Conservation (phyloP, 2,888 invertebrate species). For the Mesorhabditis spiculigera region DNA sequence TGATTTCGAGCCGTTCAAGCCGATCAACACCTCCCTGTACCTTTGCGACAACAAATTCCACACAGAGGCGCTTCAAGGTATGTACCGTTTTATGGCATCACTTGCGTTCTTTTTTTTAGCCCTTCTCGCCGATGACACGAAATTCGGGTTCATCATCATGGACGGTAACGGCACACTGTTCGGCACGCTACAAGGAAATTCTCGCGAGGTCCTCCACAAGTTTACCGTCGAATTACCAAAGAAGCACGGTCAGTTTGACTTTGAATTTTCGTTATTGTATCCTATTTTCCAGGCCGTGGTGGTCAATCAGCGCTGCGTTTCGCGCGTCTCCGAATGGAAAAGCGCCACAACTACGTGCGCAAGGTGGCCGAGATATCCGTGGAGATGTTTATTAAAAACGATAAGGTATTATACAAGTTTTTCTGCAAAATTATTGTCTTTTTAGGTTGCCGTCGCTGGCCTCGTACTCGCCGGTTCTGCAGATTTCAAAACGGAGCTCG, state of each 20-base stretch:
- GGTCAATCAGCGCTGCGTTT: conserved; percentile 99
- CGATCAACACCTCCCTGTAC: conserved; percentile 97
- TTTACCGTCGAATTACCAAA: conserved; percentile 97
- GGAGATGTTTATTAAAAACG: conserved; percentile 91
- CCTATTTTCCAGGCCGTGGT: conserved; percentile 79
- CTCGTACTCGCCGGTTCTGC: conserved; percentile 97
- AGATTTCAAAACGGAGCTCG: conserved; percentile 98
- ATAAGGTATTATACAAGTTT: conserved; percentile 71
- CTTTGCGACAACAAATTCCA: conserved; percentile 93
- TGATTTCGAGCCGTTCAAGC: conserved; percentile 99
- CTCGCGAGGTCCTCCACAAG: conserved; percentile 86
- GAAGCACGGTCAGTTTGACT: conserved; percentile 81
- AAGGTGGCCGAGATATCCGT: conserved; percentile 90
- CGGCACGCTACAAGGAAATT: conserved; percentile 90
- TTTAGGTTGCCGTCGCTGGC: conserved; percentile 73
- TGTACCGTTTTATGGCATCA: not conserved
- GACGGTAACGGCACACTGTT: conserved; percentile 99
- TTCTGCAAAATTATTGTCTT: not conserved
- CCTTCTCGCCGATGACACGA: conserved; percentile 93
- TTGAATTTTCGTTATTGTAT: no score
- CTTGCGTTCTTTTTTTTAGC: conserved; percentile 66
- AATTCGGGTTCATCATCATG: conserved; percentile 99
- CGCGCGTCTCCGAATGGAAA: conserved; percentile 97
- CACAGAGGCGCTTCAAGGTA: conserved; percentile 64
- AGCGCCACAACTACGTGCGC: conserved; percentile 96